Evolutionary conservation across 2,797 vertebrate genomes (phyloP), one percentile per base, ranked within the genome.

Genomic region (Tangara arthus): DNA sequence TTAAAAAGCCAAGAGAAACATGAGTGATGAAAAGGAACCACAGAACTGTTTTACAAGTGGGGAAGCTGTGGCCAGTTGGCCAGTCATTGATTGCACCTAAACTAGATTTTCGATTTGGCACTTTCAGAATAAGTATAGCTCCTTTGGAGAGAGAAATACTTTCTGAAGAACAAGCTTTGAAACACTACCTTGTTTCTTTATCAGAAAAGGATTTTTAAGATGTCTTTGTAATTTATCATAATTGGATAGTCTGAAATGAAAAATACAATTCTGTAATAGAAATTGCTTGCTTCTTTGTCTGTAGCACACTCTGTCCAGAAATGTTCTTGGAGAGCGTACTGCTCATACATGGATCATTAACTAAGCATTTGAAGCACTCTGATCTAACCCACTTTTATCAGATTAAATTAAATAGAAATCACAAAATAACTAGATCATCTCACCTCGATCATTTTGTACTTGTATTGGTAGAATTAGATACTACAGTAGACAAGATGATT

Each of bases 371-470:
- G 0, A 81, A 53, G 53, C 78, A 39, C 50, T 87, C 73, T 82
- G 90, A 82, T 68, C 78, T 92, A 78, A 81, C 59, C 11, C 8
- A 18, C 81, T 92, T 92, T 61, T 20, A 27, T 41, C 53, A 41
- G 37, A 75, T 87, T 85, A 78, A 90, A 90, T 85, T 37, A 81
- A 93, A 71, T 57, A 82, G 64, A 73, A 92, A 42, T 84, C 44
- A 72, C n/a, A 55, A 81, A 93, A 91, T 90, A 94, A 69, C 61
- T 52, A 47, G 59, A 79, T 87, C 73, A 52, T 65, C 82, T 92
- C 68, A 50, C 60, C 47, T 80, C 0, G 0, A 70, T 87, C 21
- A 57, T 85, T 92, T 89, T 89, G n/a, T 75, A 69, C 71, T 77
- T 87, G n/a, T 71, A 35, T n/a, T 69, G 61, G 56, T 87, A 57